Evolutionary conservation across 2,113 vertebrate genomes (phyloP).

Genomic region (Mobula birostris): DNA sequence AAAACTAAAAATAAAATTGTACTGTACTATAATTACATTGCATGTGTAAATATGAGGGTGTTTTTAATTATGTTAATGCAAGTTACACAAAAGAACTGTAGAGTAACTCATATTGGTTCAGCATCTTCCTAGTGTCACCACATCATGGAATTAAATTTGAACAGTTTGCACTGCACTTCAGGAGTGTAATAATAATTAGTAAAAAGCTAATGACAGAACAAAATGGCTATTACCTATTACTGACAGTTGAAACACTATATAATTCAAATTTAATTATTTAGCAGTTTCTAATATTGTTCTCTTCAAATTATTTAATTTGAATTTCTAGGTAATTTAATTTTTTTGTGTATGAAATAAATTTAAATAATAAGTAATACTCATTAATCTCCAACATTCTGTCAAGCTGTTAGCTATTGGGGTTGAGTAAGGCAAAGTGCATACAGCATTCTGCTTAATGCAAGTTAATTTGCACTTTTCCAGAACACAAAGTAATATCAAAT

Average conservation of each 20-base stretch:
- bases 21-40: too few relatives aligned
- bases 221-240: neutral
- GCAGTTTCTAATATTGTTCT: neutral
- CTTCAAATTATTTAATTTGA: neutral
- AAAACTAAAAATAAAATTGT: too few relatives aligned
- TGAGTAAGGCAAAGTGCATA: neutral
- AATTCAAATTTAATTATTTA: neutral
- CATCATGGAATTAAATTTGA: neutral
- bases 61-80: too few relatives aligned
- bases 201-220: neutral
- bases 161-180: neutral
- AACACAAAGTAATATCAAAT: neutral
- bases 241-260: neutral
- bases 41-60: too few relatives aligned
- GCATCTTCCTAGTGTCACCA: neutral
- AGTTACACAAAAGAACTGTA: too few relatives aligned
- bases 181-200: neutral
- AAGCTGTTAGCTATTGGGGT: neutral
- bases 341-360: neutral
- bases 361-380: neutral
- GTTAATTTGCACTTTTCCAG: neutral
- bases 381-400: neutral
- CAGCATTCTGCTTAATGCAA: neutral
- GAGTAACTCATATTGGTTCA: neutral
- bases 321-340: neutral